Percentiles rank a stretch among this genome's conserved stretches.
phyloP scores from a whole-genome alignment of 1,140 invertebrate species.

The Drosophila bocqueti region DNA sequence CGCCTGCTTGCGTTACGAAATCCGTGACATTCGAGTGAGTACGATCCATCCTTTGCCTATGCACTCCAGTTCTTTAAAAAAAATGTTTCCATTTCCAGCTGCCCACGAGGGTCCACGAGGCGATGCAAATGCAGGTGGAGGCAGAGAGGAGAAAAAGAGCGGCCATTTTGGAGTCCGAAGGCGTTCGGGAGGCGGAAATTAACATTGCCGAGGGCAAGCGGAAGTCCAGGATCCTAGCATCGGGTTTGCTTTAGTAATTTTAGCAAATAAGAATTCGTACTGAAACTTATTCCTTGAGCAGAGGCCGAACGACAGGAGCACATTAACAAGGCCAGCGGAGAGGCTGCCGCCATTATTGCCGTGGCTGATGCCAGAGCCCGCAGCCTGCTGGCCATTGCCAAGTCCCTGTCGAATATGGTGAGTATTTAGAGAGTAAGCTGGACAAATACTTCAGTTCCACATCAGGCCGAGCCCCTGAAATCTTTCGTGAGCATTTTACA shows the following conservation, averaged over 20 bases:
- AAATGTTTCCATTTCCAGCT: constrained; percentile 84
- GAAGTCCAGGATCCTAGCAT: constrained; percentile 95
- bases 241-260: constrained; percentile 87
- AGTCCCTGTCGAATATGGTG: constrained; percentile 87
- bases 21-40: constrained; percentile 90
- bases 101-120: constrained; percentile 97
- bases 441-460: not conserved
- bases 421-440: constrained; percentile 47
- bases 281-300: constrained; percentile 50
- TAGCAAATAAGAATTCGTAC: not conserved
- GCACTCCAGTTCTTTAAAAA: not conserved
- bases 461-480: not conserved
- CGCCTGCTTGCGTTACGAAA: constrained; percentile 98
- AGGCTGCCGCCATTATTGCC: constrained; percentile 94
- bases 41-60: not conserved
- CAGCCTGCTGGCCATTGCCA: constrained; percentile 91
- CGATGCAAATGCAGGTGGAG: constrained; percentile 99
- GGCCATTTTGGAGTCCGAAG: constrained; percentile 98
- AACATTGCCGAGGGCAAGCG: constrained; percentile 99
- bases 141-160: constrained; percentile 98
- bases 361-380: constrained; percentile 94
- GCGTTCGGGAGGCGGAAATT: constrained; percentile 96
- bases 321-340: constrained; percentile 94
- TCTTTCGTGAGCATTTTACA: constrained; percentile 6
- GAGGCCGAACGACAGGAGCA: constrained; percentile 95